These are phyloP conservation scores for Palloptera scutellata DNA, from an alignment of 2,888 invertebrate genomes.

Conservation along the genomic window DNA sequence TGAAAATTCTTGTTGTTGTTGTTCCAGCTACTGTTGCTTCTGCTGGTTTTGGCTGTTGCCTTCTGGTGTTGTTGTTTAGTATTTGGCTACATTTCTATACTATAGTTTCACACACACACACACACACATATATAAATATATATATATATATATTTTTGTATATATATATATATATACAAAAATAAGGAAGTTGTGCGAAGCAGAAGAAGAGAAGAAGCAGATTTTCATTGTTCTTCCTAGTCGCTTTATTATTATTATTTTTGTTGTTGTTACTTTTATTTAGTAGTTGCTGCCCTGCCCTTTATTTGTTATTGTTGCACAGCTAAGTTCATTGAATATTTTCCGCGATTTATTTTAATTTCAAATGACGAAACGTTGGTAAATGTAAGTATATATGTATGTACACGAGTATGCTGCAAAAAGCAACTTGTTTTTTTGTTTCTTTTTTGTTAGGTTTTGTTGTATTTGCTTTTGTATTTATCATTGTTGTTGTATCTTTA, in stretches of 20 bases:
- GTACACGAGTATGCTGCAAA: too few species aligned
- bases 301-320: neutral
- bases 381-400: too few species aligned
- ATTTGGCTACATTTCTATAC: neutral
- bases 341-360: too few species aligned
- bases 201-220: neutral
- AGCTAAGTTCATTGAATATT: too few species aligned
- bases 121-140: too few species aligned
- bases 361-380: too few species aligned
- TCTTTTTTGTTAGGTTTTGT: neutral
- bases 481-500: neutral
- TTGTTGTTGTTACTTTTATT: neutral
- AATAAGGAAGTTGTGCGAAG: too few species aligned
- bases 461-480: neutral
- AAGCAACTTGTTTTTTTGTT: too few species aligned
- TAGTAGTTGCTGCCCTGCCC: neutral
- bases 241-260: slow-evolving; percentile 1
- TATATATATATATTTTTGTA: too few species aligned
- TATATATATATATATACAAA: neutral
- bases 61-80: slow-evolving; percentile 3
- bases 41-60: neutral
- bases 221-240: neutral
- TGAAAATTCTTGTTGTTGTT: neutral
- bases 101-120: too few species aligned
- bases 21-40: too few species aligned